phyloP scores from a whole-genome alignment of 2,888 invertebrate species.

The Strigamia transsilvanica region DNA sequence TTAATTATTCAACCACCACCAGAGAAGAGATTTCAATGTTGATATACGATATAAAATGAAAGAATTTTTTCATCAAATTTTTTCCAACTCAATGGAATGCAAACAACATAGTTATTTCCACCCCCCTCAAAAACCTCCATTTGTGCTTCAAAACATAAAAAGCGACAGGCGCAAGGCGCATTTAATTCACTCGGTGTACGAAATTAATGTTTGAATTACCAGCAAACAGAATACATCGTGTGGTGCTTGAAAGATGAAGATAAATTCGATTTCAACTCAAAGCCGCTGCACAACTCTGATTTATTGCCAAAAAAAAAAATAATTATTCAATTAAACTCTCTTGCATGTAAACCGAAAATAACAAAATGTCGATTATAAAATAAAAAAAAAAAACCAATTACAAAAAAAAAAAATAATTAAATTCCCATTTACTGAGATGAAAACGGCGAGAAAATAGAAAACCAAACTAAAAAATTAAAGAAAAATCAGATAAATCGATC shows the following conservation, averaged over 20 bases:
- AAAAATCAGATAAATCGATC: no score
- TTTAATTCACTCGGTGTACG: neutral
- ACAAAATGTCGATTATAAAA: no score
- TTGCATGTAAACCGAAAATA: no score
- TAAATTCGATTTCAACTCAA: constrained; percentile 10
- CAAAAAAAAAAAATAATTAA: no score
- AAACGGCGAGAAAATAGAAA: no score
- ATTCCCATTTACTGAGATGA: no score
- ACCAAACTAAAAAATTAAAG: no score
- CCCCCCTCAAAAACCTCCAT: neutral
- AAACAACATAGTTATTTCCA: neutral
- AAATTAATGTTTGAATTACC: constrained; percentile 7
- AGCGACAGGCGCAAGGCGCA: neutral
- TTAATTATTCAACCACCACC: no score
- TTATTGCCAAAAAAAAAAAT: neutral
- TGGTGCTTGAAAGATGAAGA: neutral
- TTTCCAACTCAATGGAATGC: neutral
- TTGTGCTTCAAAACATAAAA: neutral
- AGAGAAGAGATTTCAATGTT: no score
- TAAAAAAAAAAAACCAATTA: no score
- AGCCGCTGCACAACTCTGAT: neutral
- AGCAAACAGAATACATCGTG: neutral
- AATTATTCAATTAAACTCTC: no score
- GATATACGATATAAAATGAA: neutral
- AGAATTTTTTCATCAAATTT: neutral